Evolutionary conservation across 2,113 vertebrate genomes (phyloP), one percentile per base, ranked within the genome.

Genomic region (Phrynosoma blainvillii): DNA sequence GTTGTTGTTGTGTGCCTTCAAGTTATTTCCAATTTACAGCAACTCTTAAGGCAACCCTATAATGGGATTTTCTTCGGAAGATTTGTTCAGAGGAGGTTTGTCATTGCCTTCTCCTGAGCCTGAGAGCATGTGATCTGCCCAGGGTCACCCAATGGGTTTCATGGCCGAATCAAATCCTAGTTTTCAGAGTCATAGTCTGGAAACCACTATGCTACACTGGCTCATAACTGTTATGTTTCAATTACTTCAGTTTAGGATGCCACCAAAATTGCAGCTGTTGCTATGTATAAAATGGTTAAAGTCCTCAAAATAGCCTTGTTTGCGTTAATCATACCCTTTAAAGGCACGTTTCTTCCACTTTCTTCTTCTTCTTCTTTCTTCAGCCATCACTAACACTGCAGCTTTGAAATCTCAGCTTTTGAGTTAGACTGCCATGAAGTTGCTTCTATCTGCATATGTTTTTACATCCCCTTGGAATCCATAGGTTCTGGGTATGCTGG

Each of bases 261-360:
- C n/a, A 30, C 80, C 66, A 30, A 54, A 78, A 83, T 70, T 77
- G 59, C 79, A 88, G 70, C 86, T 66, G 80, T 68, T 77, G 30
- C 59, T 66, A 40, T 82, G 36, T 77, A 78, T 84, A 56, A 68
- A 77, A 75, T 56, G 59, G 59, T 78, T 70, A 54, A 83, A 30
- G n/a, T n/a, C 42, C 59, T 84, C 81, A 42, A 77, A 68, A 68
- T 54, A 82, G 80, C 73, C 27, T 77, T 14, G 36, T 77, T 83
- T 76, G 30, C 66, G 66, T 82, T 76, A 77, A 82, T 83, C 59
- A 3, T 54, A 52, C 13, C 79, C 59, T 66, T 82, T 42, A 1
- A 20, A 66, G 73, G 59, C 73, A 66, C 40, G 23, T 32, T 40
- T 20, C 40, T 30, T 71, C 36, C 20, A 27, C 75, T 78, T 78